phyloP scores from a whole-genome alignment of 2,113 vertebrate species.

The Chionodraco myersi region DNA sequence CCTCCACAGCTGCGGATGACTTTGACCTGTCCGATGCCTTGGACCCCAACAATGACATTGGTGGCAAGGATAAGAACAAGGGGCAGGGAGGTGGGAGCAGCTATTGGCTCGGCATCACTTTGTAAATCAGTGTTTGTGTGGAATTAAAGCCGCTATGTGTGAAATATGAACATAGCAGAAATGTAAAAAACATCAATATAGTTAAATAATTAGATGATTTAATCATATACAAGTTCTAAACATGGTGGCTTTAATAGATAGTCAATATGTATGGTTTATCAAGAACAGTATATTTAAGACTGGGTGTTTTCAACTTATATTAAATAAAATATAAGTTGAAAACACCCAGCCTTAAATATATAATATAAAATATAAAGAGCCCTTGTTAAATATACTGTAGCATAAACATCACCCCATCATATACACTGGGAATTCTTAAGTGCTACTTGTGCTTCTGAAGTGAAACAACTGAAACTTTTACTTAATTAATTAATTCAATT shows the following conservation, averaged over 20 bases:
- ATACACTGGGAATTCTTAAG: not conserved
- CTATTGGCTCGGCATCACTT: not conserved
- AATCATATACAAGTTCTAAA: conserved; percentile 4
- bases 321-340: too few species aligned
- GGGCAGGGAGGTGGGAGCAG: conserved; percentile 68
- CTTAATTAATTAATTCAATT: too few species aligned
- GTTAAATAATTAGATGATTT: not conserved
- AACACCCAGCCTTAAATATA: too few species aligned
- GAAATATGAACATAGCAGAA: not conserved
- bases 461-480: too few species aligned
- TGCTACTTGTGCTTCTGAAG: not conserved
- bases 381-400: not conserved
- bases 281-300: not conserved
- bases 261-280: not conserved
- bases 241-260: not conserved
- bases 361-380: not conserved
- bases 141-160: conserved; percentile 8
- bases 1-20: conserved; percentile 61
- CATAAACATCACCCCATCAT: not conserved
- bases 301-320: not conserved
- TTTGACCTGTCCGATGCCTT: conserved; percentile 89
- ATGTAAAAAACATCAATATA: not conserved
- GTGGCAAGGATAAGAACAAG: conserved; percentile 69
- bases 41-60: conserved; percentile 84
- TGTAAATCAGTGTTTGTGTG: not conserved